Conservation (phyloP, 2,888 invertebrate species). For the Rhingia rostrata region DNA sequence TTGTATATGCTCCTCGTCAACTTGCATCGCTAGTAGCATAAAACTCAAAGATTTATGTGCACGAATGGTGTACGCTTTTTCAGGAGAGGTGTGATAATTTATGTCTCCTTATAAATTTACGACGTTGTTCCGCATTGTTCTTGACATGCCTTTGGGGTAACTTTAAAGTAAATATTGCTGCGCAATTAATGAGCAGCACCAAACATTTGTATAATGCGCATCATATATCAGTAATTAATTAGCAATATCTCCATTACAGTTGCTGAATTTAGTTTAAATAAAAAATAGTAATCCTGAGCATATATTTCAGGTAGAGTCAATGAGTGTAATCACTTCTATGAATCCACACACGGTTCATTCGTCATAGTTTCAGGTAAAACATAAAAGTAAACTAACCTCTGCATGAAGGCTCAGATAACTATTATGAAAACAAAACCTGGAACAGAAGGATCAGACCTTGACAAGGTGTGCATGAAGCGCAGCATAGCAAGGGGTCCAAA, state of each 20-base stretch:
- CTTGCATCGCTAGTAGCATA: constrained; percentile 24
- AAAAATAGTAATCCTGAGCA: background rate
- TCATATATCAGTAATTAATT: background rate
- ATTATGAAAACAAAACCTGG: background rate
- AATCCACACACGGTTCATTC: background rate
- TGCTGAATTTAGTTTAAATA: background rate
- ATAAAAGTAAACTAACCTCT: too few species aligned
- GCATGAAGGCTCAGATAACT: background rate
- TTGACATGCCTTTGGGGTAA: background rate
- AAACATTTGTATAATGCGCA: background rate
- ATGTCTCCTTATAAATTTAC: constrained; percentile 25
- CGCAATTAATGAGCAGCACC: background rate
- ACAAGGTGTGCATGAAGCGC: background rate
- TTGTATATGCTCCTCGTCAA: constrained; percentile 24
- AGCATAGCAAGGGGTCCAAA: background rate
- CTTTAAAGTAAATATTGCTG: background rate
- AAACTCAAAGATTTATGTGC: constrained; percentile 49
- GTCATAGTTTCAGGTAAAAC: background rate
- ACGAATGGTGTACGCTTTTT: constrained; percentile 26
- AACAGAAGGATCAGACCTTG: background rate
- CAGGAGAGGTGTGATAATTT: constrained; percentile 53
- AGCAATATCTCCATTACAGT: background rate
- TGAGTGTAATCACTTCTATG: background rate
- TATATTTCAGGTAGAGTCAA: background rate
- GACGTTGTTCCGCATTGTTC: background rate